Conservation (phyloP, 1,140 invertebrate genomes). For the Anastrepha ludens region DNA sequence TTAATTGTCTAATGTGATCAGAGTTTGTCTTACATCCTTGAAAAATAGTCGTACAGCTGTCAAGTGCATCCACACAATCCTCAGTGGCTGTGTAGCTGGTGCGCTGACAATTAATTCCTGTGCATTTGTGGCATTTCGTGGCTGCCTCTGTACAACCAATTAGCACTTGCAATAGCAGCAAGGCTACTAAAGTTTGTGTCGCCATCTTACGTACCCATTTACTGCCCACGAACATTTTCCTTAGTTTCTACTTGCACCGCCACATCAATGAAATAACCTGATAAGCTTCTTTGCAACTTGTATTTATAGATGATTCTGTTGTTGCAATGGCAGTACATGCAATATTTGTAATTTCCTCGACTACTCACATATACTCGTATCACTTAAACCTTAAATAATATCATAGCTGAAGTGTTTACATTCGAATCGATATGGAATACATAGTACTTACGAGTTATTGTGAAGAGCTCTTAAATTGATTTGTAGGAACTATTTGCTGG, state of each 20-base stretch:
- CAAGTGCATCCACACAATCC: conserved; percentile 62
- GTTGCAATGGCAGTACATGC: not conserved
- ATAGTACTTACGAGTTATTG: not conserved
- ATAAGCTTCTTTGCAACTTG: not conserved
- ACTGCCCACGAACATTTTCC: not conserved
- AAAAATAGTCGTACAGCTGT: conserved; percentile 67
- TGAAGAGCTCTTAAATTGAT: not conserved
- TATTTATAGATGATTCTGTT: conserved; percentile 18
- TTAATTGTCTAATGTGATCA: not conserved
- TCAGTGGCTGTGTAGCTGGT: conserved; percentile 61
- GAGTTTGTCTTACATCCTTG: conserved; percentile 54
- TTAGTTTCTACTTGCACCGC: not conserved
- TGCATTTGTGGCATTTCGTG: conserved; percentile 62
- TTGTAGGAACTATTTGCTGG: not conserved
- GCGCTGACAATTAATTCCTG: conserved; percentile 67
- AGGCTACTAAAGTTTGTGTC: not conserved
- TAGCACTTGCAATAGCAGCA: not conserved
- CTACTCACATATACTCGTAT: not conserved
- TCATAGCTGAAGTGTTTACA: conserved; percentile 1
- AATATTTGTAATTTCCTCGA: conserved; percentile 12
- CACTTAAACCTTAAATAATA: not conserved
- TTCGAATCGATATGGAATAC: not conserved
- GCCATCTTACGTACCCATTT: not conserved
- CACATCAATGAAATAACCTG: not conserved
- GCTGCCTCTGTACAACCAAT: not conserved